A percentile compares a stretch with the other conserved stretches of the same genome.
These are phyloP conservation scores for Atlantisia rogersi DNA, from an alignment of 2,113 vertebrate species.

Conservation along the genomic window DNA sequence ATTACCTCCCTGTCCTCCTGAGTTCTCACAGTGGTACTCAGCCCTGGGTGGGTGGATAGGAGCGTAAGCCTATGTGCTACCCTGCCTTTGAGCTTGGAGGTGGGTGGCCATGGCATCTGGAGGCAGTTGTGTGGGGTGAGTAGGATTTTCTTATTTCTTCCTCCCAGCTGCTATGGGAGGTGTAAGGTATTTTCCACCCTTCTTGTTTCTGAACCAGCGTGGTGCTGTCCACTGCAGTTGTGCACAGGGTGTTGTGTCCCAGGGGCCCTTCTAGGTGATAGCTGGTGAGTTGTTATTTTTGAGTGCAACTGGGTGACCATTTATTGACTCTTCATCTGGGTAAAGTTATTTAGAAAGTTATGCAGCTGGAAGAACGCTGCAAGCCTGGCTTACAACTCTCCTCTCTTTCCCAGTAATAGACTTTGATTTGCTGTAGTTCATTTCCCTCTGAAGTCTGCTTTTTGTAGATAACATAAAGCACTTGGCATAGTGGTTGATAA, in stretches of 20 bases:
- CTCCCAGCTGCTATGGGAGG: background rate
- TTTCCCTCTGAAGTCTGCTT: constrained; percentile 75
- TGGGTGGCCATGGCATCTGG: background rate
- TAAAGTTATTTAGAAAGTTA: constrained; percentile 61
- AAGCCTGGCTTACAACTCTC: constrained; percentile 46
- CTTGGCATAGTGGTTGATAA: constrained; percentile 73
- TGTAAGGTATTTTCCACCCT: background rate
- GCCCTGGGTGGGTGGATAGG: background rate
- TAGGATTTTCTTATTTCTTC: background rate
- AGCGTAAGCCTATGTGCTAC: background rate
- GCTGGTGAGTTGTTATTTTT: constrained; percentile 26
- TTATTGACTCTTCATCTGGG: constrained; percentile 38
- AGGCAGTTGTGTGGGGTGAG: background rate
- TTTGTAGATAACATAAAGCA: constrained; percentile 76
- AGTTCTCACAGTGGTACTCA: background rate
- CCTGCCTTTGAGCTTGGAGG: background rate
- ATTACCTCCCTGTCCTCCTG: background rate
- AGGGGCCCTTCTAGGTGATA: background rate
- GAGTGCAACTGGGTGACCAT: constrained; percentile 23
- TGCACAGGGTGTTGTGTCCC: background rate
- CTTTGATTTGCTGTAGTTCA: constrained; percentile 73
- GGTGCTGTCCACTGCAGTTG: background rate
- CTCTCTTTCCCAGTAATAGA: constrained; percentile 63
- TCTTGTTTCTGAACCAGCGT: background rate
- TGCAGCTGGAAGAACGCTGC: constrained; percentile 41